These are phyloP conservation scores for Anolis sagrei DNA, from an alignment of 2,113 vertebrate species.

Conservation along the genomic window DNA sequence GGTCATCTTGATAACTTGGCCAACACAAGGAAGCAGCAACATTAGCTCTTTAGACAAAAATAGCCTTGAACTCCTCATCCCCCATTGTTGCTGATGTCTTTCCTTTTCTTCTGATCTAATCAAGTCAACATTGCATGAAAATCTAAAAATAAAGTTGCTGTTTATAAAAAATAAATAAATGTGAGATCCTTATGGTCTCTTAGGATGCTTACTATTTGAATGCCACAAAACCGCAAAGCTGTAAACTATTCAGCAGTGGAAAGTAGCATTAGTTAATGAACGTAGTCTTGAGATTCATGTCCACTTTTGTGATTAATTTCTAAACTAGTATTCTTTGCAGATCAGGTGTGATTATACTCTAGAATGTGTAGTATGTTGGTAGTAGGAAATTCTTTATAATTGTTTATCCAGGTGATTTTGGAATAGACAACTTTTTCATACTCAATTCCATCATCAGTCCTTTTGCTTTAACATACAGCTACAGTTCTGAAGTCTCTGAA, in stretches of 20 bases:
- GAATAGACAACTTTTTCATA: background rate
- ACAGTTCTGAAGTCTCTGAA: background rate
- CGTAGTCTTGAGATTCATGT: background rate
- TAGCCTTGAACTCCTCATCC: slow-evolving; percentile 29
- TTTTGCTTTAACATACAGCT: background rate
- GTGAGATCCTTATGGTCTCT: background rate
- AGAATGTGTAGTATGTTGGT: background rate
- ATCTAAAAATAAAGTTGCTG: slow-evolving; percentile 20
- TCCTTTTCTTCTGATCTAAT: slow-evolving; percentile 34
- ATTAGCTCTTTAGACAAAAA: slow-evolving; percentile 33
- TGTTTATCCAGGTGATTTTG: background rate
- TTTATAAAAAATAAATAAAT: slow-evolving; percentile 8
- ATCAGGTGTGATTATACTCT: background rate
- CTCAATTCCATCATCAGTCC: background rate
- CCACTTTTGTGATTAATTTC: background rate
- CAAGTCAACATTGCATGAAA: slow-evolving; percentile 37
- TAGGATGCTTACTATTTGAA: background rate
- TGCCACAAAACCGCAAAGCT: background rate
- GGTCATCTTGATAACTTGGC: slow-evolving; percentile 35
- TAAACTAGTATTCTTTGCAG: background rate
- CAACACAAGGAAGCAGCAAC: slow-evolving; percentile 16
- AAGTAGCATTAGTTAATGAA: background rate
- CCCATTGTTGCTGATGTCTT: slow-evolving; percentile 34
- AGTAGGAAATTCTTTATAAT: background rate
- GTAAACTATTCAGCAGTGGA: background rate